Base-by-base conservation (phyloP, 2,113 vertebrate genomes). In the Callorhinus ursinus region DNA sequence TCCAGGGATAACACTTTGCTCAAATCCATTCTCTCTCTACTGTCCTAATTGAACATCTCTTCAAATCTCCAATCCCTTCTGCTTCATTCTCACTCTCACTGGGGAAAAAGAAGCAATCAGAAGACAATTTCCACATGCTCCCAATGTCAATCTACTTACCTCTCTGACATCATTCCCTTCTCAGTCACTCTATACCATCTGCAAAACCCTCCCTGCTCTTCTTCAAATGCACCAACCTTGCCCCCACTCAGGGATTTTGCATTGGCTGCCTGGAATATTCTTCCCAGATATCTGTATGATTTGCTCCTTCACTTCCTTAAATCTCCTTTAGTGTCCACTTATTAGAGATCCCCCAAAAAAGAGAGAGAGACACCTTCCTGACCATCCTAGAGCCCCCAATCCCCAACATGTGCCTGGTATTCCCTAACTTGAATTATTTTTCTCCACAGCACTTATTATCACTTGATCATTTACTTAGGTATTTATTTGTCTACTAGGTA, bases 21-120 rank as follows among this genome's bases (percentile, higher is more conserved):
- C 49, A 3, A 93, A 76, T 57, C 67, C 36, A 87, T 42, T 49
- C 59, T 69, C 14, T 79, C 59, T 53, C 63, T 31, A 49, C 51
- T 77, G 90, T 90, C 33, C 31, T 69, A 88, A 77, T 0, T 36
- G 51, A 53, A 57, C 19, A 92, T 57, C 74, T 90, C 79, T 87
- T 95, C 80, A 90, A 79, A 87, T 90, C 51, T 90, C 83, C 61
- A 18, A 51, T 72, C 89, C 67, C 39, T 92, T 90, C 80, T 94
- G 84, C 24, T 42, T 5, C 36, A 74, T 83, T 7, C 76, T 92
- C 19, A 83, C 31, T 72, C 69, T 87, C 14, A 72, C 26, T 83
- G 36, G 90, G 13, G 16, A 94, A 88, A 93, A 0, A 88, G 31
- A 76, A 85, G 21, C 77, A 86, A 91, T 65, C 4, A 53, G 71